phyloP scores from a whole-genome alignment of 2,113 vertebrate genomes.

The Orientallactaga bullata region DNA sequence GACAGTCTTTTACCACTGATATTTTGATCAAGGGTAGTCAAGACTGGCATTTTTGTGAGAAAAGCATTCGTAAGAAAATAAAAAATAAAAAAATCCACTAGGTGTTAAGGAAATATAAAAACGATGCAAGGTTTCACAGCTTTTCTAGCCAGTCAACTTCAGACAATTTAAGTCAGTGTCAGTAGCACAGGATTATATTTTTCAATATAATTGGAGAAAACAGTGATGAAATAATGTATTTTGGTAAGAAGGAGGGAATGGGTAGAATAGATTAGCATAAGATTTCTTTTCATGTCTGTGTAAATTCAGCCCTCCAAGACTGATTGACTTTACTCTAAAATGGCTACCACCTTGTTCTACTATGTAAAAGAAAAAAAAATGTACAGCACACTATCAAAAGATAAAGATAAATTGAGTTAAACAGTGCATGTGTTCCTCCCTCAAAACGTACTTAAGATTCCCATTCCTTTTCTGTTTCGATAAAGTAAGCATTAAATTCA shows the following conservation, averaged over 20 bases:
- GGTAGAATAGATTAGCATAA: constrained; percentile 34
- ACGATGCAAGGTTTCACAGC: constrained; percentile 47
- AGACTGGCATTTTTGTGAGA: constrained; percentile 53
- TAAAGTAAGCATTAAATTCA: constrained; percentile 54
- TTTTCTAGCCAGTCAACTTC: constrained; percentile 60
- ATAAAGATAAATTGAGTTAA: constrained; percentile 22
- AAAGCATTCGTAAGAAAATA: constrained; percentile 21
- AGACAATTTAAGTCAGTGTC: constrained; percentile 42
- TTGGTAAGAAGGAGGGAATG: constrained; percentile 10
- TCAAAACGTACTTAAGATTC: neutral
- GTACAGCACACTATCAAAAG: neutral
- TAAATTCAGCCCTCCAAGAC: constrained; percentile 58
- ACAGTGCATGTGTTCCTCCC: neutral
- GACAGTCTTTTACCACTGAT: constrained; percentile 62
- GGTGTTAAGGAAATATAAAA: constrained; percentile 51
- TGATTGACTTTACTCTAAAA: constrained; percentile 74
- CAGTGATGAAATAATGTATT: constrained; percentile 38
- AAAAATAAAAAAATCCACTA: constrained; percentile 37
- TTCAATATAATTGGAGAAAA: constrained; percentile 50
- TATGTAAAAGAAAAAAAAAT: constrained; percentile 56
- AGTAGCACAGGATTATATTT: constrained; percentile 7
- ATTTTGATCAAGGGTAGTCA: constrained; percentile 64
- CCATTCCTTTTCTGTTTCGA: constrained; percentile 27
- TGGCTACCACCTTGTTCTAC: constrained; percentile 76
- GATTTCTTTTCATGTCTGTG: constrained; percentile 40